phyloP scores from a whole-genome alignment of 2,888 invertebrate genomes.

The Hypena proboscidalis region DNA sequence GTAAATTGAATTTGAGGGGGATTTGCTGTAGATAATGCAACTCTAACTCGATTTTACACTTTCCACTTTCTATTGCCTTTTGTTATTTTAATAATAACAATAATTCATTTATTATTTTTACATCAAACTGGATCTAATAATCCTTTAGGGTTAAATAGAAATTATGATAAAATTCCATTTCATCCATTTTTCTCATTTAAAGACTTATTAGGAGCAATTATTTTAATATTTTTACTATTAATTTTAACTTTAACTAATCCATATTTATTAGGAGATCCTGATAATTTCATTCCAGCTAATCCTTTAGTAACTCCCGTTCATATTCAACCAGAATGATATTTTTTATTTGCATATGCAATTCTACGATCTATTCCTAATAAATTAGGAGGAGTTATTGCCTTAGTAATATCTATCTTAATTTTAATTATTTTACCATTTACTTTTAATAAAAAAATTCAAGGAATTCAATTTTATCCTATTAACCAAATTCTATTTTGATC shows the following conservation, averaged over 20 bases:
- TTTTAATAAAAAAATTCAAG: constrained; percentile 84
- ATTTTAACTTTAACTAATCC: constrained; percentile 83
- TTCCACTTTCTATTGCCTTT: constrained; percentile 91
- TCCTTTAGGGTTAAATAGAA: constrained; percentile 86
- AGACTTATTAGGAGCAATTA: constrained; percentile 86
- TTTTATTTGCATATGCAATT: constrained; percentile 93
- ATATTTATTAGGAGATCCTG: constrained; percentile 87
- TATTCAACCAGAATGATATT: constrained; percentile 95
- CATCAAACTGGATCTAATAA: constrained; percentile 90
- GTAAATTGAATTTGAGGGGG: constrained; percentile 92
- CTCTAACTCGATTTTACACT: constrained; percentile 91
- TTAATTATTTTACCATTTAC: constrained; percentile 86
- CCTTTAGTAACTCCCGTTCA: constrained; percentile 89
- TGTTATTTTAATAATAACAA: constrained; percentile 85
- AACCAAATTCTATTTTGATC: constrained; percentile 87
- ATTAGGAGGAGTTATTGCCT: constrained; percentile 89
- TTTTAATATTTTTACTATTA: constrained; percentile 82
- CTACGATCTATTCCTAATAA: constrained; percentile 92
- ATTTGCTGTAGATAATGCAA: constrained; percentile 90
- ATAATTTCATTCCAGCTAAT: constrained; percentile 90
- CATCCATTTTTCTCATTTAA: constrained; percentile 88
- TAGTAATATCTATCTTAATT: constrained; percentile 88
- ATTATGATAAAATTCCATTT: constrained; percentile 89
- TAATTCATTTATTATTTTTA: constrained; percentile 88
- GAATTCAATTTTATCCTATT: constrained; percentile 86